Evolutionary conservation across 2,113 vertebrate genomes (phyloP), one percentile per base, ranked within the genome.

Genomic region (Anoura caudifer): DNA sequence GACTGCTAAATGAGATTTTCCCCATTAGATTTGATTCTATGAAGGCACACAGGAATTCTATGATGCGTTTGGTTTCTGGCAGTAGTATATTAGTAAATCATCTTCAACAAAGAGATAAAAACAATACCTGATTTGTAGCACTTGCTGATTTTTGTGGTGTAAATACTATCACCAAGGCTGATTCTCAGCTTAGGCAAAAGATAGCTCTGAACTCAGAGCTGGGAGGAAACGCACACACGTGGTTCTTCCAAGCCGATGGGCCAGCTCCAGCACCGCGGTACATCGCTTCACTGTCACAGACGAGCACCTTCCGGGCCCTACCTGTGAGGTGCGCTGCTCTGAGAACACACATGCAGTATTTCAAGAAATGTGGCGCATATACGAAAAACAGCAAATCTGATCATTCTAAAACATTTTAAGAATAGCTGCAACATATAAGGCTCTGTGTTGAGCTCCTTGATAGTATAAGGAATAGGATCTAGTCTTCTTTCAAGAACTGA

Each of bases 231-330:
- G 2, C 7, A 56, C 15, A 5, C 20, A n/a, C 17, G 20, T 31
- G 10, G 8, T 33, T 33, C n/a, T 61, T 47, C 33, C 24, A 1
- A 19, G 15, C 2, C n/a, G 4, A 28, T 31, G 33, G 59, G 12
- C 10, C 31, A 41, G 4, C 20, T 22, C 4, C 1, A 43, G 24
- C 12, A 59, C 36, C 28, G 11, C 0, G 80, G 9, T 43, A 7
- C 12, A 33, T 20, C 2, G 14, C 33, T 69, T 41, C n/a, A 0
- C 9, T 14, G 0, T 36, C 6, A 24, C 10, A 24, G 47, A 5
- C 0, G 17, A 93, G 13, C 2, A 10, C 31, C 47, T 1, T 69
- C 54, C 63, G n/a, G 22, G 4, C 19, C 31, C 16, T 7, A 45
- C 26, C 43, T 28, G 4, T 70, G 76, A 41, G 17, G 14, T 61